A percentile compares a stretch with the other conserved stretches of the same genome.
Evolutionary conservation across 2,797 vertebrate genomes (phyloP).

Genomic region (Acridotheres tristis): DNA sequence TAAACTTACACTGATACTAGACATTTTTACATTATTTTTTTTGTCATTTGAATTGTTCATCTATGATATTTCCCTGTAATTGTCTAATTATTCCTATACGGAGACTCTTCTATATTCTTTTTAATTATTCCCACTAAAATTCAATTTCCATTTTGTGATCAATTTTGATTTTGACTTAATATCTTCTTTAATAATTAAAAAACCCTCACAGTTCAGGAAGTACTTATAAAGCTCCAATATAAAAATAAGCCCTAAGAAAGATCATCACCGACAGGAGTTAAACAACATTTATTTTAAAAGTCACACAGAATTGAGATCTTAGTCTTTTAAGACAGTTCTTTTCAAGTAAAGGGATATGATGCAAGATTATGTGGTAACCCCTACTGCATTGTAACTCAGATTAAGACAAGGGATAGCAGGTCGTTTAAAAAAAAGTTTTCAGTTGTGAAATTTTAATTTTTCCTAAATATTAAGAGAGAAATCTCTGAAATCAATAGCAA

Average conservation of each 20-base stretch:
- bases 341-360: background rate
- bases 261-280: background rate
- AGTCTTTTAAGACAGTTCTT: background rate
- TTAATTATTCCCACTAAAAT: background rate
- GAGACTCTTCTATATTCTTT: background rate
- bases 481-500: background rate
- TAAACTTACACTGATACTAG: background rate
- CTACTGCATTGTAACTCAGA: background rate
- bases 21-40: background rate
- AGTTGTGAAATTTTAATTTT: background rate
- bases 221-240: background rate
- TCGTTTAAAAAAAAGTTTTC: background rate
- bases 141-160: background rate
- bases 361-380: background rate
- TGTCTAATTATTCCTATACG: background rate
- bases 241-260: background rate
- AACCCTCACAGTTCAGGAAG: rapidly evolving
- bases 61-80: background rate
- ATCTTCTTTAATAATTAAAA: background rate
- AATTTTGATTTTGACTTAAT: background rate
- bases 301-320: background rate
- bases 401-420: background rate
- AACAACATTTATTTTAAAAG: background rate
- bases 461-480: background rate
- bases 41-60: background rate